Evolutionary conservation across 2,797 vertebrate species (phyloP).

Genomic region (Hemibagrus guttatus): DNA sequence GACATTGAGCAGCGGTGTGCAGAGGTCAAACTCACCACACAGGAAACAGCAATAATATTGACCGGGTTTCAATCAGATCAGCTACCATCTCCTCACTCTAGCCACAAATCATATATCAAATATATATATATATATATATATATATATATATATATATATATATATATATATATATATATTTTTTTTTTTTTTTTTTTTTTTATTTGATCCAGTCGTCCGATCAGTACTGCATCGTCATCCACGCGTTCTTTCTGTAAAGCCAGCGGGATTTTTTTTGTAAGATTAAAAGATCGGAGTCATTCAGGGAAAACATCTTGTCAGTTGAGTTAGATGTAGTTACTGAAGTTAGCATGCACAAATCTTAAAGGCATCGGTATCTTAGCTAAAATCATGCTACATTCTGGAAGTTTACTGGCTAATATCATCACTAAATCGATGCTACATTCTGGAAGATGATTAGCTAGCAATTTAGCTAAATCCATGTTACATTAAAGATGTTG

Average conservation of each 20-base stretch:
- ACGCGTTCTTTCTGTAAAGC: background rate
- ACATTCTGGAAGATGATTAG: background rate
- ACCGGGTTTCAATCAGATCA: constrained; percentile 49
- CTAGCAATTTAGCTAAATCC: background rate
- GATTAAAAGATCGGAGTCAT: background rate
- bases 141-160: too few species aligned
- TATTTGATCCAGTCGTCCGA: background rate
- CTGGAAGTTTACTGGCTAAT: background rate
- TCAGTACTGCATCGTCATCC: background rate
- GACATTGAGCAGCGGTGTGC: constrained; percentile 72
- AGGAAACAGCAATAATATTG: constrained; percentile 70
- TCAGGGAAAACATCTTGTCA: background rate
- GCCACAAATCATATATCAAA: background rate
- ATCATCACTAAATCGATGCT: background rate
- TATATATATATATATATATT: too few species aligned
- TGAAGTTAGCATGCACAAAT: background rate
- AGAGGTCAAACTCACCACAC: constrained; percentile 72
- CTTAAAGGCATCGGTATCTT: background rate
- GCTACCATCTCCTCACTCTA: background rate
- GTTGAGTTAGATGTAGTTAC: background rate
- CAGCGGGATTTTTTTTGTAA: background rate
- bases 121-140: too few species aligned
- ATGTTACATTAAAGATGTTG: too few species aligned
- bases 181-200: too few species aligned
- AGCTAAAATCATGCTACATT: background rate